A percentile compares a stretch with the other conserved stretches of the same genome.
Evolutionary conservation across 2,113 vertebrate species (phyloP).

Genomic region (Micronycteris hirsuta): DNA sequence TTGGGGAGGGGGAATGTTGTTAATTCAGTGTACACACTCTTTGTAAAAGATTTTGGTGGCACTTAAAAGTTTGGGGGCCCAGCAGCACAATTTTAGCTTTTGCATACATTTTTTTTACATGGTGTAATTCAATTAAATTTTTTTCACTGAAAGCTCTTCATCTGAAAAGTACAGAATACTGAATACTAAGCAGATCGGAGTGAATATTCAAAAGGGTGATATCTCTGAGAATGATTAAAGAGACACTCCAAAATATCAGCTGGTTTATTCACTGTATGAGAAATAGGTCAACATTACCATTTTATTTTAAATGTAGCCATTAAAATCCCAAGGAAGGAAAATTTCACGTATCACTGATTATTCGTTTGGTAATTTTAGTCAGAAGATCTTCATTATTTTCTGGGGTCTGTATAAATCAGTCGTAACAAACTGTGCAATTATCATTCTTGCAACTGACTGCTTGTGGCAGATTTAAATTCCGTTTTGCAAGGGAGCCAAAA

Average conservation of each 20-base stretch:
- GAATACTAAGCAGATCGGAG: not conserved
- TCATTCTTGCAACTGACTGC: slow-evolving; percentile 29
- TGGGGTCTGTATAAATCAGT: slow-evolving; percentile 48
- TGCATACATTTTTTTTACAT: not conserved
- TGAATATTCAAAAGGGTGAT: not conserved
- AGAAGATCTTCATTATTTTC: slow-evolving; percentile 6
- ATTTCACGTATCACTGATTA: slow-evolving; percentile 22
- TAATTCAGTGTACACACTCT: not conserved
- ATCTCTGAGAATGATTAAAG: not conserved
- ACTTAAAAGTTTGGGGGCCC: not conserved
- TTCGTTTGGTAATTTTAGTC: slow-evolving; percentile 38
- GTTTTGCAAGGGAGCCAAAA: slow-evolving; percentile 58
- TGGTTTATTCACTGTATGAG: not conserved
- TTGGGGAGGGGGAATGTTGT: fast-evolving
- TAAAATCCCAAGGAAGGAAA: not conserved
- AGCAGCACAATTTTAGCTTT: not conserved
- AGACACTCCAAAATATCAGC: not conserved
- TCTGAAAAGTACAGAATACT: not conserved
- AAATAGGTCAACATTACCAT: not conserved
- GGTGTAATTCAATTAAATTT: not conserved
- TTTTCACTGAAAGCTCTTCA: not conserved
- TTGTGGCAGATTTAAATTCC: slow-evolving; percentile 56
- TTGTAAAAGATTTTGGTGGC: not conserved
- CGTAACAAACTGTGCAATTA: slow-evolving; percentile 60
- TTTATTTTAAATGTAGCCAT: not conserved